These are phyloP conservation scores for Cinclus cinclus DNA, from an alignment of 2,113 vertebrate species.

Conservation along the genomic window DNA sequence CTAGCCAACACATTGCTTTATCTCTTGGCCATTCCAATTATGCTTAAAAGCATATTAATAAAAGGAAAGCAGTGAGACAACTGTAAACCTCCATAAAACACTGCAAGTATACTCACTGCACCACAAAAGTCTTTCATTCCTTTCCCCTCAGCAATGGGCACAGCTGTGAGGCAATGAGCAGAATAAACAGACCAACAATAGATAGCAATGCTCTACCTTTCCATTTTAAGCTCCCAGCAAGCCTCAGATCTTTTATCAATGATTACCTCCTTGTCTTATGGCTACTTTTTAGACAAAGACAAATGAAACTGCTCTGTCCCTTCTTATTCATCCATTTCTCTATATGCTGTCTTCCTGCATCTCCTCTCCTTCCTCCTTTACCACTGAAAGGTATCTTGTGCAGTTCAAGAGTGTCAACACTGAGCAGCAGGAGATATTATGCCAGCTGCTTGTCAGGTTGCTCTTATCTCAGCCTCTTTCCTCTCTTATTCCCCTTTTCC, in stretches of 20 bases:
- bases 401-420: background rate
- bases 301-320: background rate
- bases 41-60: background rate
- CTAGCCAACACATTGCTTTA: background rate
- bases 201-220: background rate
- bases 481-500: background rate
- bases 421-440: background rate
- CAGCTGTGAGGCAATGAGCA: background rate
- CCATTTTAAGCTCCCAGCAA: background rate
- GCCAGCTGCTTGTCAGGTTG: background rate
- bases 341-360: background rate
- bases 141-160: background rate
- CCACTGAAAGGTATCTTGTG: background rate
- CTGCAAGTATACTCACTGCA: background rate
- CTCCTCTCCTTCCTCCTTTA: background rate
- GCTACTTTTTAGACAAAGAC: background rate
- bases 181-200: background rate
- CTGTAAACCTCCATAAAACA: background rate
- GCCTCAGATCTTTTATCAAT: background rate
- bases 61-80: background rate
- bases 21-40: background rate
- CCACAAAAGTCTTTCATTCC: background rate
- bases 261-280: background rate
- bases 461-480: background rate
- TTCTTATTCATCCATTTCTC: background rate